Base-by-base conservation (phyloP, 2,888 invertebrate genomes). In the Azorinus chamasolen region DNA sequence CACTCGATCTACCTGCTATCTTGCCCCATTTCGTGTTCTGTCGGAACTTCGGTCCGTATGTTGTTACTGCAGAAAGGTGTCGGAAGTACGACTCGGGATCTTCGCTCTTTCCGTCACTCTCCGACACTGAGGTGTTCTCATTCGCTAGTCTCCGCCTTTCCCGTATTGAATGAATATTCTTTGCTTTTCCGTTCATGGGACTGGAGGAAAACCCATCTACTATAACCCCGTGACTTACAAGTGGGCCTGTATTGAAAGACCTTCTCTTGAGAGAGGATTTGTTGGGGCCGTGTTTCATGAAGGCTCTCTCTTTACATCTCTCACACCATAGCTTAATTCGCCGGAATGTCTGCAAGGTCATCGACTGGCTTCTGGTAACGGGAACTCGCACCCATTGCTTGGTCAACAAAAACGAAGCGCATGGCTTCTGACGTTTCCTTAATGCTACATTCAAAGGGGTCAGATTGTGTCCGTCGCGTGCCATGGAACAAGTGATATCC, bases 341-440 rank as follows among this genome's bases (percentile, higher is more conserved):
- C n/a, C 88, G 80, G 68, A 87, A 91, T 22, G 91, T 89, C 10
- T 87, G 86, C 27, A 93, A 75, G 4, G 91, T 88, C 51, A 92
- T 84, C 0, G 87, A 77, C 22, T 87, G 84, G 20, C 82, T 86
- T 53, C 88, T 88, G 8, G 85, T 87, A 41, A 91, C 87, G 4
- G 85, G 83, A 2, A 93, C 88, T 63, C 89, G 87, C n/a, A 89
- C 91, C 93, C 92, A 93, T 68, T 92, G 92, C 64, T 92, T 92
- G 12, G 92, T 90, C 16, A 93, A 84, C 18, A 93, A 84, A 72
- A 92, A 92, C 1, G 91, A 90, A 5, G 93, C 93, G 64, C 92
- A 92, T 24, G 89, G 85, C 65, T 89, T 89, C 55, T 90, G 86
- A 54, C 88, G 85, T 37, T 88, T 87, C 41, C 92, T 72, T 5